Conservation (phyloP, 2,113 vertebrate genomes). For the Cyprinodon variegatus region DNA sequence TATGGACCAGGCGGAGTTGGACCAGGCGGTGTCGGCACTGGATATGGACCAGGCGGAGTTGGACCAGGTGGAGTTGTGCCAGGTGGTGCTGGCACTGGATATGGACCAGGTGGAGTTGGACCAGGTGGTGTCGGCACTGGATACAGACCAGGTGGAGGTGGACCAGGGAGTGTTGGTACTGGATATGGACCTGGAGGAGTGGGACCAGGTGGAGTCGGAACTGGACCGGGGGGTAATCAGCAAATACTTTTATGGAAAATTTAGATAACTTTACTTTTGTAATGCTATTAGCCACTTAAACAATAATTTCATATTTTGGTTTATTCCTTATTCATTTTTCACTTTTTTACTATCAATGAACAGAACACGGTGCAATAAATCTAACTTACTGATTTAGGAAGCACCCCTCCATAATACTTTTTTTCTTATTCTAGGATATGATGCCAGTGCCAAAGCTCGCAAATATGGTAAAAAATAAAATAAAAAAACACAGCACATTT, state of each 20-base stretch:
- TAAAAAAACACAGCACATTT: not conserved
- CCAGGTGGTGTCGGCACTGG: conserved; percentile 48
- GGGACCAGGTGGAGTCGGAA: conserved; percentile 46
- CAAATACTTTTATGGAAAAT: not conserved
- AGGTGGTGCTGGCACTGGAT: not conserved
- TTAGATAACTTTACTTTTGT: too few species aligned
- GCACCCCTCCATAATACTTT: not conserved
- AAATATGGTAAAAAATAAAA: conserved; percentile 69
- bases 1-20: conserved; percentile 27
- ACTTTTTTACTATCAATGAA: not conserved
- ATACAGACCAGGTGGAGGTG: too few species aligned
- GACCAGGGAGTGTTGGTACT: conserved; percentile 37
- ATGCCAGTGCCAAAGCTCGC: conserved; percentile 69
- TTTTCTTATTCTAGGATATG: conserved; percentile 60
- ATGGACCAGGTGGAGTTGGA: conserved; percentile 14
- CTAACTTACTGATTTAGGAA: not conserved
- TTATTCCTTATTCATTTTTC: not conserved
- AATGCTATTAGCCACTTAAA: too few species aligned
- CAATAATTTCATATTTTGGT: too few species aligned
- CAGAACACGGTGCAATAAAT: not conserved
- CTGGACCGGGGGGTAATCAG: conserved; percentile 61
- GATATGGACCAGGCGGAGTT: not conserved
- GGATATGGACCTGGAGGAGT: conserved; percentile 47
- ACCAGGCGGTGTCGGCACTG: not conserved
- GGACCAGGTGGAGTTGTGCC: not conserved